Evolutionary conservation across 2,888 invertebrate species (phyloP).

Genomic region (Metopia argyrocephala): DNA sequence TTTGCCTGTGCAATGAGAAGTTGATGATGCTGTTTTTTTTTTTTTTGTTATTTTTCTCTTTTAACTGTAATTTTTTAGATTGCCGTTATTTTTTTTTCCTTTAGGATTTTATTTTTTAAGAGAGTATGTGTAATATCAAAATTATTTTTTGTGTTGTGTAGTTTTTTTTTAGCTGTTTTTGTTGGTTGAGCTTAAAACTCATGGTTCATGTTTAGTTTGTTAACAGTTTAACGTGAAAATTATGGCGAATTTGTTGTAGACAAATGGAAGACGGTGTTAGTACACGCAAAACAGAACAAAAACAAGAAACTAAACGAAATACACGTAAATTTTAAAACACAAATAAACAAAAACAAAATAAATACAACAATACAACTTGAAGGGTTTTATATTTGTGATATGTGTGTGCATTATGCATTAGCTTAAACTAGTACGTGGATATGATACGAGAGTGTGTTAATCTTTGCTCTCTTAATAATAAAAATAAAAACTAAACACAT

Average conservation of each 20-base stretch:
- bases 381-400: no score
- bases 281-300: not conserved
- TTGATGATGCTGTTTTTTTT: slow-evolving; percentile 28
- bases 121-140: not conserved
- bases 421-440: no score
- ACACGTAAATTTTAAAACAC: not conserved
- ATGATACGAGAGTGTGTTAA: no score
- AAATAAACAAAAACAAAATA: not conserved
- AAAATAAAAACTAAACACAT: not conserved
- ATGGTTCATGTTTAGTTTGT: slow-evolving; percentile 73
- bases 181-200: slow-evolving; percentile 70
- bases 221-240: slow-evolving; percentile 78
- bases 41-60: not conserved
- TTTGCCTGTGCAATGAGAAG: slow-evolving; percentile 31
- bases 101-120: not conserved
- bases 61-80: not conserved
- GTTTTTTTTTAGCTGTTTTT: slow-evolving; percentile 3
- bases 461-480: not conserved
- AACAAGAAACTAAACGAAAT: not conserved
- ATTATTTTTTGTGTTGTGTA: not conserved
- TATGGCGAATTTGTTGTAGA: slow-evolving; percentile 77
- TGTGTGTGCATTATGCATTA: no score
- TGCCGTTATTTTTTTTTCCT: slow-evolving; percentile 13
- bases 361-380: not conserved
- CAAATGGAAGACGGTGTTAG: slow-evolving; percentile 53